Evolutionary conservation across 64 coral and sea anemone genomes (phyloP), one percentile per base, ranked within the genome.

Genomic region (Pocillopora verrucosa): DNA sequence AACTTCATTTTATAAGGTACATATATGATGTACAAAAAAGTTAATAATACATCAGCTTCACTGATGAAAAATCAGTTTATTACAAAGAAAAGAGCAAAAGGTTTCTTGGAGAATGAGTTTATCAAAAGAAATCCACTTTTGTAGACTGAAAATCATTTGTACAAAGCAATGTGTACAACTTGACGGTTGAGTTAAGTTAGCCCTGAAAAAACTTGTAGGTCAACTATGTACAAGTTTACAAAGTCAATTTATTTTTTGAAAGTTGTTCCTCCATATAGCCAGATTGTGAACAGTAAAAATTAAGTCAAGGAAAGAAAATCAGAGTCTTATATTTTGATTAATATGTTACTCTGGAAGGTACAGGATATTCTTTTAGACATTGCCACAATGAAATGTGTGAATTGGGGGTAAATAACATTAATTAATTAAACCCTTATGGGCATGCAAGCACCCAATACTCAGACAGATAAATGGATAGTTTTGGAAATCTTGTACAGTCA

Each of bases 241-340:
- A 20, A 20, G 51, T 57, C 56, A 79, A 79, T 79, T 51, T 79
- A 79, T 79, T 85, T 72, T 85, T 72, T 14, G 41, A 60, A 67
- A 83, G 36, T 19, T 72, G 37, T 64, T 69, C 16, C 67, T 70
- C 19, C 5, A n/a, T 20, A 24, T 45, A 59, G 30, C 17, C 58
- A 59, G 51, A 12, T 12, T 26, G 59, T 60, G 45, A 58, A 82
- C 19, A 82, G 80, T 83, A 19, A 85, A 56, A 37, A 85, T 56
- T 72, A 30, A 72, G 14, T 70, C n/a, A 34, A 65, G 11, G 82
- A 14, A 22, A 16, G n/a, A 65, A 85, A 51, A 51, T 51, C 41
- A 51, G 41, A 72, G 68, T 72, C 36, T 85, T 83, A 15, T 85
- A 85, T 85, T 85, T 85, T 85, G 65, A 85, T 85, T 41, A 17